A percentile compares a stretch with the other conserved stretches of the same genome.
phyloP scores from a whole-genome alignment of 23 tunicate species.

The Trididemnum clinides region DNA sequence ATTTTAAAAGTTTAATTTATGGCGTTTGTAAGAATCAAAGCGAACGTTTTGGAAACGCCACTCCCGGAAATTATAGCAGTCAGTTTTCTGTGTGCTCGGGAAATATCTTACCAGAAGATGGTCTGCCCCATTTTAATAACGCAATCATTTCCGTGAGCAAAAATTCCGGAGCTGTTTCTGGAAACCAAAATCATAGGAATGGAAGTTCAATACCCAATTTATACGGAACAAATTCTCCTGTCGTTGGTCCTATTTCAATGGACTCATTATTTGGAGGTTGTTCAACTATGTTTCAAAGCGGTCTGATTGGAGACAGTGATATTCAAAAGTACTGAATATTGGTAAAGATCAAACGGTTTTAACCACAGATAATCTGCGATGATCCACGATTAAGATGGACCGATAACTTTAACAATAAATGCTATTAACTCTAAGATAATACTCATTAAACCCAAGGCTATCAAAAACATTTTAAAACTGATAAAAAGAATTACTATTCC shows the following conservation, averaged over 20 bases:
- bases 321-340: background rate
- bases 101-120: background rate
- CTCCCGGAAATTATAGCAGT: slow-evolving; percentile 29
- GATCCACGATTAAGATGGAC: background rate
- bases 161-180: background rate
- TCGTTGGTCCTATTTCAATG: slow-evolving; percentile 28
- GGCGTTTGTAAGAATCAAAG: slow-evolving; percentile 43
- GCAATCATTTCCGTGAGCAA: slow-evolving; percentile 15
- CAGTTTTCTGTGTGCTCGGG: slow-evolving; percentile 56
- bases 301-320: slow-evolving; percentile 4
- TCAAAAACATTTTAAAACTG: too few relatives aligned
- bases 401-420: too few relatives aligned
- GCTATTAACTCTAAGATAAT: too few relatives aligned
- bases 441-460: too few relatives aligned
- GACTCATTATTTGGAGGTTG: slow-evolving; percentile 29
- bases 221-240: slow-evolving; percentile 12
- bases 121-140: slow-evolving; percentile 28
- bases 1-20: slow-evolving; percentile 66
- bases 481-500: too few relatives aligned
- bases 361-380: background rate
- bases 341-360: background rate
- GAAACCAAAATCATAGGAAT: background rate
- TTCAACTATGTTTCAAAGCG: background rate
- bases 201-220: background rate
- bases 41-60: slow-evolving; percentile 1